phyloP scores from a whole-genome alignment of 2,888 invertebrate species.

The Xanthia icteritia region DNA sequence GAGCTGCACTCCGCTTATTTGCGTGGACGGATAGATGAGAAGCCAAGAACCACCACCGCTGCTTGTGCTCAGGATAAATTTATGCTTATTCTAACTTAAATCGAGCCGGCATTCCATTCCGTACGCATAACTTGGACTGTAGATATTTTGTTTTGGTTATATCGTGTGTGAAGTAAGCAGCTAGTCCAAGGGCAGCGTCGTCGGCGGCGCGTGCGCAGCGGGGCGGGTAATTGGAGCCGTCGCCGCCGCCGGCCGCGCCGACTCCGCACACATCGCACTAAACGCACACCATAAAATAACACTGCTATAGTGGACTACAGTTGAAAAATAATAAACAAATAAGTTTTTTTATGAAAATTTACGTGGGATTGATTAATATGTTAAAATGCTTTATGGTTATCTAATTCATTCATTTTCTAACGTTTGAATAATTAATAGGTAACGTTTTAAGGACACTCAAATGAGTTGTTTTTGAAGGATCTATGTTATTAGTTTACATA shows the following conservation, averaged over 20 bases:
- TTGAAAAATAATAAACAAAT: conserved; percentile 37
- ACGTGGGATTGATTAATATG: conserved; percentile 36
- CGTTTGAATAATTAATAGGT: conserved; percentile 60
- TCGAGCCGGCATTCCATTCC: conserved; percentile 36
- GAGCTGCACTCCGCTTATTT: conserved; percentile 42
- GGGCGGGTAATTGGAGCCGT: conserved; percentile 74
- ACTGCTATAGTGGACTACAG: conserved; percentile 27
- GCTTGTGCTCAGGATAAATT: conserved; percentile 20
- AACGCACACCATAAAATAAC: conserved; percentile 61
- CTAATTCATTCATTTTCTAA: conserved; percentile 57
- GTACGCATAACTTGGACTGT: conserved; percentile 13
- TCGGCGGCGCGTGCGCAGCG: conserved; percentile 72
- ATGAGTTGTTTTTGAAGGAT: conserved; percentile 39
- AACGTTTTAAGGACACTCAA: conserved; percentile 57
- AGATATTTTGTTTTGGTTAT: conserved; percentile 69
- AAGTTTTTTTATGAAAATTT: conserved; percentile 19
- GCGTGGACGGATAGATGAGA: conserved; percentile 39
- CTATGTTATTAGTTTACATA: conserved; percentile 31
- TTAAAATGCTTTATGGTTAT: conserved; percentile 29
- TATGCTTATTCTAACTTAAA: conserved; percentile 48
- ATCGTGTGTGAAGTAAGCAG: conserved; percentile 71
- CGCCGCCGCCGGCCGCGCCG: conserved; percentile 66
- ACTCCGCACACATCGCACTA: conserved; percentile 62
- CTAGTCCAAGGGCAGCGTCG: conserved; percentile 75
- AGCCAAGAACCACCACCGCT: conserved; percentile 5